Base-by-base conservation (phyloP, 1,140 invertebrate genomes). In the Gryllus bimaculatus region DNA sequence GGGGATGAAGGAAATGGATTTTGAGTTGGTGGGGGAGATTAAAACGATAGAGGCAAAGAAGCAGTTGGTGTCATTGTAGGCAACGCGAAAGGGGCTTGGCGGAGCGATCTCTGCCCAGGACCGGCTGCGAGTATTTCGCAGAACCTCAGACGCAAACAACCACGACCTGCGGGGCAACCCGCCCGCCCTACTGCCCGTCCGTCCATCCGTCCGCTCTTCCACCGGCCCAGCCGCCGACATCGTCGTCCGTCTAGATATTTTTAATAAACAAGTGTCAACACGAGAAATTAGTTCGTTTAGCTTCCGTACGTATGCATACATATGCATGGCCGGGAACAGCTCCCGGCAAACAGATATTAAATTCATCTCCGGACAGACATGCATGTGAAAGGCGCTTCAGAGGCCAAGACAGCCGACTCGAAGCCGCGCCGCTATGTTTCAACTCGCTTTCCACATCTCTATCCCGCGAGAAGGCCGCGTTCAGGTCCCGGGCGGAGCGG, bases 221-320 rank as follows among this genome's bases (percentile, higher is more conserved):
- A 66, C 10, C 54, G 10, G 0, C 54, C 54, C 54, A 66, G 2
- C 54, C 54, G 18, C 54, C 54, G 54, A 3, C 54, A 18, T 39
- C 26, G 5, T 39, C 26, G 26, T 39, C 26, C 26, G 26, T 39
- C 26, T 13, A 7, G 10, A 66, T 66, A 66, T 66, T 66, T 66
- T 66, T 66, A 66, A 66, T 66, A 66, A 66, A 66, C 54, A 66
- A 66, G 54, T 66, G 54, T 66, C 54, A 66, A 66, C 54, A 66
- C 54, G 54, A 66, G 54, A 66, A 66, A 66, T 66, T 66, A 66
- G 54, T 66, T 66, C 54, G 54, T 66, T 18, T 10, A 18, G 54
- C 54, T 66, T 66, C 54, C 54, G 54, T 66, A 18, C 54, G 54
- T 66, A 66, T 18, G 18, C 54, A 66, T 66, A 10, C 54, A 66